Conservation (phyloP, 2,888 invertebrate species). For the Scaptomyza polygonia region DNA sequence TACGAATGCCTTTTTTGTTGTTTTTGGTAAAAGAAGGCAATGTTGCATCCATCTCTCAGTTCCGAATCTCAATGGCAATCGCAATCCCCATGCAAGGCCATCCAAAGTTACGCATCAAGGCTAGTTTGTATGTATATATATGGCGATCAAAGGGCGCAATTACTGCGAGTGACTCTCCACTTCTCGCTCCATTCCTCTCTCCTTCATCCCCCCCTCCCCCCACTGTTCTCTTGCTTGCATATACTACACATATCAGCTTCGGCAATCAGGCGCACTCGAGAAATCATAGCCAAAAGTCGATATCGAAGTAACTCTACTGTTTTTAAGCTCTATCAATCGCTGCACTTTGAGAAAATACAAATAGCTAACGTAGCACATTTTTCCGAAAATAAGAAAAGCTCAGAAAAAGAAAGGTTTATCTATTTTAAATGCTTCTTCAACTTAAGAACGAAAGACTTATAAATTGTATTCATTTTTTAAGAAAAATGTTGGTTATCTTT, state of each 20-base stretch:
- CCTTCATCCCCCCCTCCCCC: neutral
- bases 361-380: too few relatives aligned
- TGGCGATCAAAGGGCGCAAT: constrained; percentile 39
- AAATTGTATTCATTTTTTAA: too few relatives aligned
- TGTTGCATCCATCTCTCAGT: constrained; percentile 5
- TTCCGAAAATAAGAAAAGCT: neutral
- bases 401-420: neutral
- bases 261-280: constrained; percentile 25
- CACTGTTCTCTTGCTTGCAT: constrained; percentile 31
- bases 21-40: neutral
- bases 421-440: too few relatives aligned
- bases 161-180: constrained; percentile 16
- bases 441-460: too few relatives aligned
- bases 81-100: constrained; percentile 8
- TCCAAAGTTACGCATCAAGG: constrained; percentile 22
- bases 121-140: neutral
- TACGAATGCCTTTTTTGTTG: neutral
- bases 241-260: constrained; percentile 47
- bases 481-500: too few relatives aligned
- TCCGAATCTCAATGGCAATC: constrained; percentile 21
- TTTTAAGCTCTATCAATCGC: neutral
- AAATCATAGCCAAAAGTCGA: constrained; percentile 11
- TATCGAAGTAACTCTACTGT: constrained; percentile 6
- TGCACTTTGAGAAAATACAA: too few relatives aligned
- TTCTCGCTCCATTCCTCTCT: neutral